Conservation (phyloP, 2,888 invertebrate genomes). For the Oithona nana region DNA sequence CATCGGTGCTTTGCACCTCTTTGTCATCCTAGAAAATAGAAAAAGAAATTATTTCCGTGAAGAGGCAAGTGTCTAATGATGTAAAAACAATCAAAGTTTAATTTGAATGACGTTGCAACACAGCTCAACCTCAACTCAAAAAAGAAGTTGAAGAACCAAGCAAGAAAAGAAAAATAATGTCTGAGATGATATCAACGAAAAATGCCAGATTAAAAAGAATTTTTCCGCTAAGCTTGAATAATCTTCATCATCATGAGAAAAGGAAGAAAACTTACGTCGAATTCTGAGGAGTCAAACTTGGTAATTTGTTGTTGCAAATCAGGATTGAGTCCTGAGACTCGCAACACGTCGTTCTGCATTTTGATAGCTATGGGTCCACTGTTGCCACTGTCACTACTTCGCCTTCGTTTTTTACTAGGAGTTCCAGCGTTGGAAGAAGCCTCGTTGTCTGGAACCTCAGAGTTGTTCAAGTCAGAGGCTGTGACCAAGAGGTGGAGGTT, state of each 20-base stretch:
- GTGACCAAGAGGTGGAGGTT: not conserved
- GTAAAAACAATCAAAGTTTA: not conserved
- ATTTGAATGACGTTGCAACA: not conserved
- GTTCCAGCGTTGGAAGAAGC: not conserved
- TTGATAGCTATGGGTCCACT: not conserved
- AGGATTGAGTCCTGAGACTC: not conserved
- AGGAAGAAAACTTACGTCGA: constrained; percentile 8
- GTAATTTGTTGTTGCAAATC: constrained; percentile 15
- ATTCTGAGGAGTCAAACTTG: constrained; percentile 15
- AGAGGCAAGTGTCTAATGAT: not conserved
- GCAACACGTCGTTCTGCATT: constrained; percentile 11
- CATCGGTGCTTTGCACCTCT: constrained; percentile 85
- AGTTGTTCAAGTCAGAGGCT: not conserved
- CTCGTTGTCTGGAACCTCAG: not conserved
- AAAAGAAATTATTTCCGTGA: too few relatives aligned
- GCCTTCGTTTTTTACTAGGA: not conserved
- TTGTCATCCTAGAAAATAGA: constrained; percentile 69
- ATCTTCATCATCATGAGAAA: not conserved
- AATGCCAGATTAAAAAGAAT: too few relatives aligned
- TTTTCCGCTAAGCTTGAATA: too few relatives aligned
- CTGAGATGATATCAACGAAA: too few relatives aligned
- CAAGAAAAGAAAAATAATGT: too few relatives aligned
- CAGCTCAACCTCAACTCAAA: too few relatives aligned
- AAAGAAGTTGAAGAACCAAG: too few relatives aligned
- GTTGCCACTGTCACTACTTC: not conserved